Evolutionary conservation across 2,888 invertebrate genomes (phyloP), one percentile per base, ranked within the genome.

Genomic region (Trichopria drosophilae): DNA sequence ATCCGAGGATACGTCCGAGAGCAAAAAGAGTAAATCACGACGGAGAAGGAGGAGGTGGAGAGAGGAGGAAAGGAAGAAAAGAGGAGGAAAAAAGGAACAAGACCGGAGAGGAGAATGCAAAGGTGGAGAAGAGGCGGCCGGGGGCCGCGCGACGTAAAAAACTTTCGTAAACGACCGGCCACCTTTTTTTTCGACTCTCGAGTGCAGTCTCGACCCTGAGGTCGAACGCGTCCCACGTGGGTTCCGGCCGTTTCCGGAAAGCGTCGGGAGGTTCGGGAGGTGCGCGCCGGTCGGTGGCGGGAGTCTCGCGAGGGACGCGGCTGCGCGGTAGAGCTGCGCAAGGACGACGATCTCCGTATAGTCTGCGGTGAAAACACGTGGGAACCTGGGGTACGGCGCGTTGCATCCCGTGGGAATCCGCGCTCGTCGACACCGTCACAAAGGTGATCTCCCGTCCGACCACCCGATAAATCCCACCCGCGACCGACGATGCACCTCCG

Each of bases 361-460:
- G n/a, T n/a, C 62, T 67, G 67, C 60, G 67, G 67, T 67, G 67
- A 64, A 59, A 65, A 63, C 69, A 68, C 68, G 68, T 69, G 69
- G 68, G 69, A 69, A 68, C 66, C 64, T 63, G 61, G 53, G 51
- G 54, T 45, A 42, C 54, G 54, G 59, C 62, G 56, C 52, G 55
- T 58, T 50, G 53, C 62, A 62, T 69, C 69, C 69, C 70, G 69
- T 70, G 70, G 68, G 69, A 70, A 69, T 69, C 63, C 62, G 47
- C 51, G 44, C 20, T 43, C 57, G 51, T 52, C 54, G 55, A 47
- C 53, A 53, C 45, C 62, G 58, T 59, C 59, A 66, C 67, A 66
- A 67, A 66, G 59, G 59, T 61, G 62, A 62, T 65, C 62, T 62
- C 57, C 53, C 57, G 59, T 55, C 49, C 47, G 40, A 34, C 44